Evolutionary conservation across 1,140 invertebrate species (phyloP).

Genomic region (Nephotettix cincticeps): DNA sequence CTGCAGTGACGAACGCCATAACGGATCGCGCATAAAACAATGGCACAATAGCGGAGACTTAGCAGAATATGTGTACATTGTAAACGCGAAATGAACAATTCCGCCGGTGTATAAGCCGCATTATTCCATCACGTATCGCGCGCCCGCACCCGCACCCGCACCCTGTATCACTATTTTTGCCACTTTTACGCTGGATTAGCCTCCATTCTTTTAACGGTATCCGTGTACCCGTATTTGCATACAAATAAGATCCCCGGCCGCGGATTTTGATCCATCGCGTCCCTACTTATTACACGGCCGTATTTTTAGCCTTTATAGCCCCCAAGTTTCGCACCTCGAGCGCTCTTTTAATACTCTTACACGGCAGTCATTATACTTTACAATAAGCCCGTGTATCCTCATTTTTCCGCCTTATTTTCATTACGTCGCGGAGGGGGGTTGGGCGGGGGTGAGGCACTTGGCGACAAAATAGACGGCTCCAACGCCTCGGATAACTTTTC

Average conservation of each 20-base stretch:
- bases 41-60: conserved; percentile 24
- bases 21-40: conserved; percentile 10
- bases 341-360: conserved; percentile 33
- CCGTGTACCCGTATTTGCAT: conserved; percentile 24
- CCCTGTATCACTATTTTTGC: neutral
- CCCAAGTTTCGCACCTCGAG: neutral
- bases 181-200: neutral
- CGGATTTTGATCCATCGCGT: conserved; percentile 18
- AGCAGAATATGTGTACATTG: conserved; percentile 22
- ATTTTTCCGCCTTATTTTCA: conserved; percentile 33
- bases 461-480: conserved; percentile 24
- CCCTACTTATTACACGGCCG: conserved; percentile 8
- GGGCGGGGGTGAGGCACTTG: neutral
- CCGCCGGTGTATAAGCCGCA: neutral
- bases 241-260: conserved; percentile 24
- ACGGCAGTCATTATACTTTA: conserved; percentile 35
- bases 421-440: conserved; percentile 2
- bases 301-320: conserved; percentile 4
- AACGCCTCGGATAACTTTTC: conserved; percentile 18
- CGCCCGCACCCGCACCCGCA: neutral
- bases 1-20: too few relatives aligned
- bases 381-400: conserved; percentile 34
- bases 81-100: conserved; percentile 29
- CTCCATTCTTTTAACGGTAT: conserved; percentile 24
- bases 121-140: conserved; percentile 13